A percentile compares a stretch with the other conserved stretches of the same genome.
These are phyloP conservation scores for Spongia lamella DNA, from an alignment of 37 sponge, comb jelly and placozoan species.

Conservation along the genomic window DNA sequence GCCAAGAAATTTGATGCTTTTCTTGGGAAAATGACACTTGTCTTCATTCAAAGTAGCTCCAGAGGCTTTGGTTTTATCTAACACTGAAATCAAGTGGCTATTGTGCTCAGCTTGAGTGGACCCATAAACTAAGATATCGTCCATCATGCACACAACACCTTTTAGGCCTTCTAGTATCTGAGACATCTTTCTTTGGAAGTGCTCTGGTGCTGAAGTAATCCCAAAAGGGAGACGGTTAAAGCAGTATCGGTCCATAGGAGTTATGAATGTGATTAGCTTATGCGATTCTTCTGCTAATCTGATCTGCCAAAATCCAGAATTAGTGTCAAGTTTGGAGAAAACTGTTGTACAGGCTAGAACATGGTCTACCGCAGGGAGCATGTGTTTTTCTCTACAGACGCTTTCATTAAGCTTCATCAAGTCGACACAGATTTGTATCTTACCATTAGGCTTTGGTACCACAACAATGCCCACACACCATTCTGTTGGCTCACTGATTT, in stretches of 20 bases:
- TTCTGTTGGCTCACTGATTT: too few relatives aligned
- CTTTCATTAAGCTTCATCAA: constrained; percentile 26
- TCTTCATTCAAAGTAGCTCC: constrained; percentile 16
- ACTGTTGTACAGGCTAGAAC: constrained; percentile 2
- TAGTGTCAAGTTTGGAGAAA: constrained; percentile 21
- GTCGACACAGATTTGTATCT: constrained; percentile 5
- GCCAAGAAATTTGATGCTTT: constrained; percentile 24
- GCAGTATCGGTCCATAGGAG: too few relatives aligned
- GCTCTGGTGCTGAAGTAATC: constrained; percentile 34
- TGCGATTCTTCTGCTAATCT: constrained; percentile 14
- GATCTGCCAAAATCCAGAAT: constrained; percentile 49
- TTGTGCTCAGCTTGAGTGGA: constrained; percentile 16
- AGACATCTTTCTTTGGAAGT: constrained; percentile 24
- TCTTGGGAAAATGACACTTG: constrained; percentile 14
- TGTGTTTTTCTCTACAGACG: constrained; percentile 23
- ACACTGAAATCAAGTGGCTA: background rate
- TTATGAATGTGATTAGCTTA: too few relatives aligned
- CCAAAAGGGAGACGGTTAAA: too few relatives aligned
- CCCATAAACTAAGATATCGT: too few relatives aligned
- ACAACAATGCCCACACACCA: too few relatives aligned
- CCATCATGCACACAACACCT: constrained; percentile 35
- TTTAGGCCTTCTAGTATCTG: constrained; percentile 5
- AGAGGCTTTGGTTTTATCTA: background rate
- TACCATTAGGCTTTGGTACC: constrained; percentile 15
- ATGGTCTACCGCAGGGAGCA: constrained; percentile 23